Base-by-base conservation (phyloP, 2,113 vertebrate genomes). In the Corythaeola cristata region DNA sequence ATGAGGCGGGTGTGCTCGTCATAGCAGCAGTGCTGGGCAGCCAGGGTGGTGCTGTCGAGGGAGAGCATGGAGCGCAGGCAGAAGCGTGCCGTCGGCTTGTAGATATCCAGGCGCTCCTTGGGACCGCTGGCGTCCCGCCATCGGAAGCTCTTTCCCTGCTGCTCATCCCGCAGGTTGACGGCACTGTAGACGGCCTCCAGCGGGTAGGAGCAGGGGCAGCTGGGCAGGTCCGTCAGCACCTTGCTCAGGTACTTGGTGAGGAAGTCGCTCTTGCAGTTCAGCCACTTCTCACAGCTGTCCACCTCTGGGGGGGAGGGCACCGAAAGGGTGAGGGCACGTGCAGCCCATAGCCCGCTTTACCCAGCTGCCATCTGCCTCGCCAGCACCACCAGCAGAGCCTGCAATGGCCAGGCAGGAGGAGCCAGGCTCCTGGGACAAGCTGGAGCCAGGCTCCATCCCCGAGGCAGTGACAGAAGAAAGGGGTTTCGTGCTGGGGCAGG, bases 211-310 rank as follows among this genome's bases (percentile, higher is more conserved):
- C 99, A 99, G 6, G 99, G 99, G 93, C 99, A 99, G 98, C 98
- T 98, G 97, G 99, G 99, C 92, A 99, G 97, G 84, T 99, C 99
- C 0, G 97, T 98, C 85, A 99, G 91, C 7, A 99, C 98, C 97
- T 98, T 98, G 82, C 98, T 98, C 80, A 99, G 93, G 96, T 99
- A 99, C 85, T 97, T 97, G 95, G 98, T 98, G 10, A 99, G 98
- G 98, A 99, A 99, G 69, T 99, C 98, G 0, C 98, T 99, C 96
- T 99, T 99, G 97, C 99, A 99, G 95, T 98, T 99, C 64, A 99
- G 97, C 99, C 99, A 99, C 96, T 99, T 99, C 93, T 99, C 99
- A 90, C 99, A 99, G 97, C 98, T 99, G 98, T 99, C 99, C 66
- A 98, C 98, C 90, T 99, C 99, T 99, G 87, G 55, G 58, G 60